Base-by-base conservation (phyloP, 2,888 invertebrate genomes). In the Tortricodes alternella region DNA sequence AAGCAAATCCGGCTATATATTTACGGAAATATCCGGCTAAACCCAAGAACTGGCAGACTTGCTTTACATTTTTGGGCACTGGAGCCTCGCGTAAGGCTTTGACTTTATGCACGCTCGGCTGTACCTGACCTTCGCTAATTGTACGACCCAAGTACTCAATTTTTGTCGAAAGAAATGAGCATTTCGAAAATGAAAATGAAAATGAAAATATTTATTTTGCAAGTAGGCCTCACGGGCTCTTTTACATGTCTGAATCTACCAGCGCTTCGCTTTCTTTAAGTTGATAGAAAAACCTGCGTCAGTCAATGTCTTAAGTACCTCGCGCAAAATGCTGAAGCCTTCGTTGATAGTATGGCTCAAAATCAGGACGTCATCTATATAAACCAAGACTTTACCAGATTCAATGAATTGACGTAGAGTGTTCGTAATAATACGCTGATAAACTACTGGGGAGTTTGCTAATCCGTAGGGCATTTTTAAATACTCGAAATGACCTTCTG, bases 401-500 rank as follows among this genome's bases (percentile, higher is more conserved):
- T 56, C 56, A n/a, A 56, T 59, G 4, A 53, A 48, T n/a, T 23
- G 15, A 3, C 29, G 4, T 15, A 41, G 13, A 8, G 50, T 18
- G 41, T 59, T 55, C 0, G 24, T 8, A 0, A 64, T 63, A 0
- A 64, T 62, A 1, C 61, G 46, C 24, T 66, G 64, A 16, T 62
- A 66, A 2, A 64, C 59, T 2, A 62, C n/a, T 0, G 67, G 65
- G 0, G 65, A 60, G 27, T 63, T 67, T 0, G 60, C 49, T 6
- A 63, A 24, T 23, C 65, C 66, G 27, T 58, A 65, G 0, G 64
- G 64, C 62, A 66, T 62, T 35, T 61, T 63, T 0, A 62, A 2
- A 37, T 53, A 66, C 11, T 66, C 62, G 15, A 24, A 41, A 18
- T 62, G 64, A 8, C 50, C 60, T 37, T 63, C 62, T 1, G 58